phyloP scores from a whole-genome alignment of 2,797 vertebrate species.

The Rhodeus uyekii region DNA sequence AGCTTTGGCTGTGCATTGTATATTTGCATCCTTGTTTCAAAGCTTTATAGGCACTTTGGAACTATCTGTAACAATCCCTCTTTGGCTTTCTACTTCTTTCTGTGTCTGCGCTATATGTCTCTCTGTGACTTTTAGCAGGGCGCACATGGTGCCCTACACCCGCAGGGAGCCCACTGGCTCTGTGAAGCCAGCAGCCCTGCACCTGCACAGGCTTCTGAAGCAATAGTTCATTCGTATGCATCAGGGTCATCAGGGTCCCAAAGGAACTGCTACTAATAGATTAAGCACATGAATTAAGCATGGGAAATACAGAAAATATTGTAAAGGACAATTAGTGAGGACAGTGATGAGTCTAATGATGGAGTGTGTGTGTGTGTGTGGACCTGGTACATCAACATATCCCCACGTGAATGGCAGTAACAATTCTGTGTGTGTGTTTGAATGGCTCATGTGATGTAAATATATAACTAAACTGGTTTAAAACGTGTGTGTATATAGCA shows the following conservation, averaged over 20 bases:
- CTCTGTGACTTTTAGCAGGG: constrained; percentile 1
- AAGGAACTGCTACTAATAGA: constrained; percentile 51
- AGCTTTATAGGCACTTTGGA: constrained; percentile 2
- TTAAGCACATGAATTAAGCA: constrained; percentile 51
- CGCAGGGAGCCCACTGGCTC: constrained; percentile 26
- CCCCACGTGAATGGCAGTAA: too few relatives aligned
- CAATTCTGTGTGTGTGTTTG: too few relatives aligned
- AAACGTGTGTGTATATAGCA: too few relatives aligned
- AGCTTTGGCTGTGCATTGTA: constrained; percentile 20
- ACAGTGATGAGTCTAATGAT: constrained; percentile 30
- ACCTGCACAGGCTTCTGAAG: constrained; percentile 43
- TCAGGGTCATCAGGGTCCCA: constrained; percentile 44
- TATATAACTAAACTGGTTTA: too few relatives aligned
- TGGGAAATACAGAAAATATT: constrained; percentile 35
- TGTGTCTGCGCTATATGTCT: constrained; percentile 32
- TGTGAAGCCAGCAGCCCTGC: constrained; percentile 41
- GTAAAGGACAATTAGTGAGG: constrained; percentile 25
- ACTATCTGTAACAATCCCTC: background rate
- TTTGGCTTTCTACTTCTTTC: background rate
- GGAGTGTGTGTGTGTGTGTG: background rate
- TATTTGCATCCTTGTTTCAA: constrained; percentile 16
- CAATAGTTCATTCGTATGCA: constrained; percentile 51
- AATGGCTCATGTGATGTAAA: too few relatives aligned
- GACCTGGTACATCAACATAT: too few relatives aligned
- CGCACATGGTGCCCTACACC: constrained; percentile 33